A percentile compares a stretch with the other conserved stretches of the same genome.
phyloP scores from a whole-genome alignment of 2,888 invertebrate genomes.

The Xestia xanthographa region DNA sequence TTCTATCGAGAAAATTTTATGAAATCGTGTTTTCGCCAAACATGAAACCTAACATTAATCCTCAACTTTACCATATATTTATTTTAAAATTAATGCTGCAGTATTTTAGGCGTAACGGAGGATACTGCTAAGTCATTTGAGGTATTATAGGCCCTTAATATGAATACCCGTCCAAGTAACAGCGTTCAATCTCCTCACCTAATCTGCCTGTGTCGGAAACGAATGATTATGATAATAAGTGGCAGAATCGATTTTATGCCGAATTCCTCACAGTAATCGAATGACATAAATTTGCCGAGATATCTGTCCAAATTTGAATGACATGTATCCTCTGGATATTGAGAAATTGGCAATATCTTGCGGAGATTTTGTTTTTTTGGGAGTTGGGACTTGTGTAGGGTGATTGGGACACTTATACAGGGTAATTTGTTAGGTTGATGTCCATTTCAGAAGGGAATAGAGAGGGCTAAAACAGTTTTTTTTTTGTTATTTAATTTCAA shows the following conservation, averaged over 20 bases:
- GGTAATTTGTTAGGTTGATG: background rate
- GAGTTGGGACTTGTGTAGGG: background rate
- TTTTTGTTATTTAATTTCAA: too few relatives aligned
- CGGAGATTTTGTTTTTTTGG: constrained; percentile 11
- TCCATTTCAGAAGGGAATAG: too few relatives aligned
- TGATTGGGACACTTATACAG: background rate
- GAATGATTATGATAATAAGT: constrained; percentile 66
- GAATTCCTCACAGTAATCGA: constrained; percentile 65
- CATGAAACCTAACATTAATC: too few relatives aligned
- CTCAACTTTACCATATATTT: too few relatives aligned
- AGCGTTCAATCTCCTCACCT: constrained; percentile 22
- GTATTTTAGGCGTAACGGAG: too few relatives aligned
- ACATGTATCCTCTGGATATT: constrained; percentile 41
- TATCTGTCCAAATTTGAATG: constrained; percentile 59
- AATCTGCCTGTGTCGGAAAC: constrained; percentile 44
- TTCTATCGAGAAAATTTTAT: too few relatives aligned
- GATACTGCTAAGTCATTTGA: too few relatives aligned
- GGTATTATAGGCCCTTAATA: too few relatives aligned
- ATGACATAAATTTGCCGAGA: constrained; percentile 58
- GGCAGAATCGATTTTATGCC: constrained; percentile 61
- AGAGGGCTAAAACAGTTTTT: background rate
- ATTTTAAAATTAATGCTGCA: too few relatives aligned
- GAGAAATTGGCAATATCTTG: constrained; percentile 38
- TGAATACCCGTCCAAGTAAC: constrained; percentile 25
- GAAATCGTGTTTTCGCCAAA: too few relatives aligned